phyloP scores from a whole-genome alignment of 23 tunicate species.

The Trididemnum nubilum region DNA sequence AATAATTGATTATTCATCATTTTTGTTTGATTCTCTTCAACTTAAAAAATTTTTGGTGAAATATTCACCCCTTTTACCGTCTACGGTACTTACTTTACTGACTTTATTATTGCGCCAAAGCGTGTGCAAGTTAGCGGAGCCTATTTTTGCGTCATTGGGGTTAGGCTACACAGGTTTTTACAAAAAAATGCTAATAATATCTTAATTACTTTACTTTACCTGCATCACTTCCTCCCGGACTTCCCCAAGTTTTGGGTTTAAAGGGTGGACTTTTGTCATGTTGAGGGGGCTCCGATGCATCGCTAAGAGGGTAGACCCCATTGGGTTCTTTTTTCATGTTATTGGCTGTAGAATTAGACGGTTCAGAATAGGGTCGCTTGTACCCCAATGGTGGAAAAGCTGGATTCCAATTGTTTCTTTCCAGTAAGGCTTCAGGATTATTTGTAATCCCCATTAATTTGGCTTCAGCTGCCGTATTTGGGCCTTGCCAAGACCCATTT shows the following conservation, averaged over 20 bases:
- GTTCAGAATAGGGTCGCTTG: not conserved
- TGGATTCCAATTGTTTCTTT: conserved; percentile 45
- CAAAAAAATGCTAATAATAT: too few species aligned
- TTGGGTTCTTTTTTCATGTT: not conserved
- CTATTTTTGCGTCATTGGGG: too few species aligned
- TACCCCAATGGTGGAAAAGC: conserved; percentile 48
- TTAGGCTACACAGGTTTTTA: too few species aligned
- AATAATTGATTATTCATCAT: too few species aligned
- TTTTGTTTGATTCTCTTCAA: too few species aligned
- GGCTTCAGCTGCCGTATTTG: not conserved
- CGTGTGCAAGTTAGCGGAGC: too few species aligned
- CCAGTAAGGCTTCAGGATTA: not conserved
- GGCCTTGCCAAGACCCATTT: not conserved
- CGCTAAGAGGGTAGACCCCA: not conserved
- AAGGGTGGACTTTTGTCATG: not conserved
- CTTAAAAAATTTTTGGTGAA: too few species aligned
- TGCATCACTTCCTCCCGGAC: conserved; percentile 20
- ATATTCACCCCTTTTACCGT: too few species aligned
- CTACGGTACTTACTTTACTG: too few species aligned
- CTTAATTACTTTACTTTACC: not conserved
- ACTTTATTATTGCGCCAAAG: too few species aligned
- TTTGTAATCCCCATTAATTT: not conserved
- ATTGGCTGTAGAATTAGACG: not conserved
- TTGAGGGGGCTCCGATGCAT: not conserved
- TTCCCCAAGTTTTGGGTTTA: conserved; percentile 13